Percentiles rank a stretch among this genome's conserved stretches.
Conservation (phyloP, 92 coral and sea anemone species). For the Palythoa caribaeorum region DNA sequence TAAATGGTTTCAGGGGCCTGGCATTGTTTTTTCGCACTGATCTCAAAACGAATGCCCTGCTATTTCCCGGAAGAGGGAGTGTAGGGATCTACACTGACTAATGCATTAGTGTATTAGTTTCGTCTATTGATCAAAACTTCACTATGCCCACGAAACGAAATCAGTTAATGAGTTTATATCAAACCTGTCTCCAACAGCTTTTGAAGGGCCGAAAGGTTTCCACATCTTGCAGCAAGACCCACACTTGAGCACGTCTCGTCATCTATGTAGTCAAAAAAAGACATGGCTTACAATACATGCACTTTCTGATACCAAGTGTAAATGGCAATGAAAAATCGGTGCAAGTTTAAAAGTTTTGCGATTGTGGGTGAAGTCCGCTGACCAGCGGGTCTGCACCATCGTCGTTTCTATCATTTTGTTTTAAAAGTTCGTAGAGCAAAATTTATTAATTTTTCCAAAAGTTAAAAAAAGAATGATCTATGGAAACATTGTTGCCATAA, state of each 20-base stretch:
- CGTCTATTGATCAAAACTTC: background rate
- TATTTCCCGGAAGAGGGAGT: too few relatives aligned
- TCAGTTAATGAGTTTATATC: background rate
- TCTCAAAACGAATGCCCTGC: background rate
- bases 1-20: too few relatives aligned
- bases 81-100: too few relatives aligned
- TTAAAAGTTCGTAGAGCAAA: too few relatives aligned
- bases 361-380: background rate
- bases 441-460: too few relatives aligned
- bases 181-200: slow-evolving; percentile 54
- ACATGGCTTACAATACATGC: slow-evolving; percentile 24
- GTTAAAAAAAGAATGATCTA: too few relatives aligned
- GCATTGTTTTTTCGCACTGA: background rate
- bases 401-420: background rate
- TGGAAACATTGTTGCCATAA: too few relatives aligned
- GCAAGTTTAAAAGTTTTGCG: background rate
- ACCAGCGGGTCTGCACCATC: background rate
- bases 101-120: too few relatives aligned
- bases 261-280: slow-evolving; percentile 73
- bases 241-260: slow-evolving; percentile 64
- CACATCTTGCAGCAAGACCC: slow-evolving; percentile 79
- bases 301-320: background rate
- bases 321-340: too few relatives aligned
- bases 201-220: slow-evolving; percentile 58
- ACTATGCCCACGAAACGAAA: background rate